These are phyloP conservation scores for Rutpela maculata DNA, from an alignment of 2,888 invertebrate genomes.

Conservation along the genomic window DNA sequence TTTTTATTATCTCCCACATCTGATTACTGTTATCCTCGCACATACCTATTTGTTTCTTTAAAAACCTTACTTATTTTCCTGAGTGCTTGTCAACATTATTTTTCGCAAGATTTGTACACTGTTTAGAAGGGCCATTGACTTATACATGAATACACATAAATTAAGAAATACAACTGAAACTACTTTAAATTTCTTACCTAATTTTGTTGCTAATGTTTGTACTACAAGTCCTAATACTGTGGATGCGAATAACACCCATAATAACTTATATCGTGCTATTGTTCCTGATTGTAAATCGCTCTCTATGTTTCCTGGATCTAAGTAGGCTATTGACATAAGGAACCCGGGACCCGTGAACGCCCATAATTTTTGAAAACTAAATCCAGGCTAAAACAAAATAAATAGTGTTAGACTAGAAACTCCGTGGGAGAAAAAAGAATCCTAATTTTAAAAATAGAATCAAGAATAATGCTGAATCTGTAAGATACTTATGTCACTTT, in stretches of 20 bases:
- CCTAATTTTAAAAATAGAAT: too few relatives aligned
- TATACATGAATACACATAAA: too few relatives aligned
- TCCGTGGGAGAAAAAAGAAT: constrained; percentile 11
- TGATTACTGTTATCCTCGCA: too few relatives aligned
- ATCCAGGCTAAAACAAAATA: constrained; percentile 75
- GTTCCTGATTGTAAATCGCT: constrained; percentile 91
- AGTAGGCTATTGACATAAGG: constrained; percentile 93
- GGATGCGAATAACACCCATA: constrained; percentile 90
- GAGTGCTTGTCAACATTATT: too few relatives aligned
- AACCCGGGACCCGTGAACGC: constrained; percentile 95
- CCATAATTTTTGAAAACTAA: constrained; percentile 92
- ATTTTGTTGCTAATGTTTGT: constrained; percentile 80
- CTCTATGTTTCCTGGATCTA: constrained; percentile 95
- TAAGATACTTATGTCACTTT: too few relatives aligned
- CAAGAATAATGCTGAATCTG: too few relatives aligned
- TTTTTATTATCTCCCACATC: too few relatives aligned
- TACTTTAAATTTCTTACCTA: constrained; percentile 76
- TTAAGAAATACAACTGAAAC: not conserved
- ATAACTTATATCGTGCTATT: constrained; percentile 84
- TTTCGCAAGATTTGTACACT: too few relatives aligned
- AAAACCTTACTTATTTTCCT: too few relatives aligned
- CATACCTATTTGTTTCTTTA: too few relatives aligned
- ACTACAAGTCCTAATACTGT: constrained; percentile 90
- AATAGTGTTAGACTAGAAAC: not conserved
- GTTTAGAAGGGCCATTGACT: too few relatives aligned